phyloP scores from a whole-genome alignment of 2,113 vertebrate genomes.

The Acanthochromis polyacanthus region DNA sequence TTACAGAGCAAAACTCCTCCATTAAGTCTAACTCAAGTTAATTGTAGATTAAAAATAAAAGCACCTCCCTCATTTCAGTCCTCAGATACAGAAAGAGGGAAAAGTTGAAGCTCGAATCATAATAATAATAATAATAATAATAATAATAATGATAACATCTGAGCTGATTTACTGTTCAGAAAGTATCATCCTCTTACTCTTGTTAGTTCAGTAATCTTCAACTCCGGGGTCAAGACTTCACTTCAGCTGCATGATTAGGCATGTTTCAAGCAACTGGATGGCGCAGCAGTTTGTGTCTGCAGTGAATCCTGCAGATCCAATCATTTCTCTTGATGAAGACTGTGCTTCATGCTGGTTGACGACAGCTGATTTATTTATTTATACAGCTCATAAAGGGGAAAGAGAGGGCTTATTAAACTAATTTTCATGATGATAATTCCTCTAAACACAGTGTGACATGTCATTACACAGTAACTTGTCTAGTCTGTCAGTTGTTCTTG shows the following conservation, averaged over 20 bases:
- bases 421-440: conserved; percentile 29
- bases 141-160: too few species aligned
- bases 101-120: neutral
- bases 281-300: conserved; percentile 3
- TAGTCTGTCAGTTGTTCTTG: neutral
- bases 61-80: conserved; percentile 10
- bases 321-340: conserved; percentile 45
- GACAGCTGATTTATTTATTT: conserved; percentile 35
- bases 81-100: neutral
- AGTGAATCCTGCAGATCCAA: conserved; percentile 19
- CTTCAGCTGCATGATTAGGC: conserved; percentile 4
- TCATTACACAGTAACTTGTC: conserved; percentile 26
- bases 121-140: neutral
- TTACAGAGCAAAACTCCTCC: conserved; percentile 30
- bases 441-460: conserved; percentile 39
- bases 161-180: neutral
- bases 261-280: neutral
- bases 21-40: conserved; percentile 49
- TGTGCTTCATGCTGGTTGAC: conserved; percentile 44
- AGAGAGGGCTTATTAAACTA: neutral
- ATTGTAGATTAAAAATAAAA: conserved; percentile 62
- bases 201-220: neutral
- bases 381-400: neutral
- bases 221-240: neutral
- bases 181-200: conserved; percentile 9